A percentile compares a stretch with the other conserved stretches of the same genome.
phyloP scores from a whole-genome alignment of 2,113 vertebrate species.

The Ceuthmochares aereus region DNA sequence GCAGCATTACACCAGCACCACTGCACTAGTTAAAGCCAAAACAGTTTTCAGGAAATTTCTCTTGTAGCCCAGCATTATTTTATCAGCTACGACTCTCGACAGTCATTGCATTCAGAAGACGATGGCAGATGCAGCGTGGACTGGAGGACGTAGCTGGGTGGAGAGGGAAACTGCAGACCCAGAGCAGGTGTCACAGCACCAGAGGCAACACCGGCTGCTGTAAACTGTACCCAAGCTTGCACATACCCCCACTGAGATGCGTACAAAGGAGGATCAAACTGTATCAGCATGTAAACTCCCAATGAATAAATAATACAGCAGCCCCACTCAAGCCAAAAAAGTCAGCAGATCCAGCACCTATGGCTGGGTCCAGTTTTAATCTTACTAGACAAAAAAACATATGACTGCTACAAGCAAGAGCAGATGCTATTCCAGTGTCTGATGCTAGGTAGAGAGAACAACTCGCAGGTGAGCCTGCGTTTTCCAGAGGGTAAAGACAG shows the following conservation, averaged over 20 bases:
- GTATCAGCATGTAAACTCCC: background rate
- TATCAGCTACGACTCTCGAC: background rate
- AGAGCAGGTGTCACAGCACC: background rate
- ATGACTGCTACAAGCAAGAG: background rate
- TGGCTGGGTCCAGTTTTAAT: background rate
- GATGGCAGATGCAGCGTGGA: background rate
- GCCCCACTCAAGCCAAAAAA: background rate
- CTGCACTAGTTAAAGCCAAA: background rate
- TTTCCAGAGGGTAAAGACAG: background rate
- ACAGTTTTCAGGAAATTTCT: background rate
- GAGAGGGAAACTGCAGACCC: background rate
- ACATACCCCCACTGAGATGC: accelerated
- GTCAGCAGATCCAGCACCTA: background rate
- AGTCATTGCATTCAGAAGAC: background rate
- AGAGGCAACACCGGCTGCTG: background rate
- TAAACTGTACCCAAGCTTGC: background rate
- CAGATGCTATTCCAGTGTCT: background rate
- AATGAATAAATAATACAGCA: background rate
- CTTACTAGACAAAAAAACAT: background rate
- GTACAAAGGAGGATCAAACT: background rate
- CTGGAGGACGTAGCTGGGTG: background rate
- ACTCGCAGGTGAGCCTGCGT: background rate
- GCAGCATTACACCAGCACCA: background rate
- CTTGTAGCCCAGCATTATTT: background rate
- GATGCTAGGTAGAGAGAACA: background rate